phyloP scores from a whole-genome alignment of 37 sponge, comb jelly and placozoan genomes.

The Beroe ovata region DNA sequence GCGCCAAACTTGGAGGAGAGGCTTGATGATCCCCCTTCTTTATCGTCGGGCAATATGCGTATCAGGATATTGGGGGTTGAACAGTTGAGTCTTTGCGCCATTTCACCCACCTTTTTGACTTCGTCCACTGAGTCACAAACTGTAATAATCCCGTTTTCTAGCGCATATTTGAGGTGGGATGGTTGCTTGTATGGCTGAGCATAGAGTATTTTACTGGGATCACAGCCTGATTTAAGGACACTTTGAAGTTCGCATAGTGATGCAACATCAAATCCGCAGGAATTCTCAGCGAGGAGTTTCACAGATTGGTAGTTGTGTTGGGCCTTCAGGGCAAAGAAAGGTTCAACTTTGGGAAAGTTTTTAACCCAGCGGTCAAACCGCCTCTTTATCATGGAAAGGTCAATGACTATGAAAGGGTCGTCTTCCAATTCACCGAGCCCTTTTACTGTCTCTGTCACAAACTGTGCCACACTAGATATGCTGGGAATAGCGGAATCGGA shows the following conservation, averaged over 20 bases:
- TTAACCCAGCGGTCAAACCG: constrained; percentile 5
- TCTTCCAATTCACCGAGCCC: neutral
- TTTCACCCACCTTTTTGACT: neutral
- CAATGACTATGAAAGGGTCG: constrained; percentile 11
- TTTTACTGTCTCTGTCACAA: neutral
- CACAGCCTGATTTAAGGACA: neutral
- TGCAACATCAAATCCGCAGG: constrained; percentile 45
- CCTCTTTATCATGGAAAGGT: constrained; percentile 9
- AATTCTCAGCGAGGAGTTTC: neutral
- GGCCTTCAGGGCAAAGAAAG: constrained; percentile 38
- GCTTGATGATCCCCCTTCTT: neutral
- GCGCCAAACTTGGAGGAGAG: constrained; percentile 66
- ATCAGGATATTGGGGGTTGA: neutral
- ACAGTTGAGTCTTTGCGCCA: neutral
- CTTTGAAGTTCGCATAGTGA: constrained; percentile 20
- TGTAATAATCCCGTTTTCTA: neutral
- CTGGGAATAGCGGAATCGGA: no score
- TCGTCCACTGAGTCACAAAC: constrained; percentile 67
- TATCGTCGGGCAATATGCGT: constrained; percentile 10
- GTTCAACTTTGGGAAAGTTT: constrained; percentile 10
- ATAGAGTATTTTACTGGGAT: neutral
- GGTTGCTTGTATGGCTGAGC: constrained; percentile 62
- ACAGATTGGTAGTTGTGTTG: constrained; percentile 10
- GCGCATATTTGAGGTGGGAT: constrained; percentile 1
- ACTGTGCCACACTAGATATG: neutral